Conservation (phyloP, 2,888 invertebrate genomes). For the Toxonevra muliebris region DNA sequence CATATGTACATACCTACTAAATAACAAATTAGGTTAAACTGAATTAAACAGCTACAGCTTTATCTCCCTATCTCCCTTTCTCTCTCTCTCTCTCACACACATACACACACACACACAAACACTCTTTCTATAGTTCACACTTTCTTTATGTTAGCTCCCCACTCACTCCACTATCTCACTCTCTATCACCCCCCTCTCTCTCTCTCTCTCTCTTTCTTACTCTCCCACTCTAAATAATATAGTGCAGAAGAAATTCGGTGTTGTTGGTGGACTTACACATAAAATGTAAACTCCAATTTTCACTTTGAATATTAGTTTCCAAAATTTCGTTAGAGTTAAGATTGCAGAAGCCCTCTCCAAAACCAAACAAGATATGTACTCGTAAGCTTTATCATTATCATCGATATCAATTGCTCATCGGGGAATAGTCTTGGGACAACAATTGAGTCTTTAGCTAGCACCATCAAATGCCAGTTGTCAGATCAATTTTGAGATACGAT, state of each 20-base stretch:
- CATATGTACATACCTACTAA: too few species aligned
- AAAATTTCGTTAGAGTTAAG: constrained; percentile 56
- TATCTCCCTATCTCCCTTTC: not conserved
- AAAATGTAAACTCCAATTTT: constrained; percentile 58
- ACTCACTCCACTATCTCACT: constrained; percentile 2
- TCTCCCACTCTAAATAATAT: constrained; percentile 14
- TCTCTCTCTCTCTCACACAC: too few species aligned
- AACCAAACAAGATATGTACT: constrained; percentile 5
- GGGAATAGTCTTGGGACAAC: too few species aligned
- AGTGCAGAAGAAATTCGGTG: constrained; percentile 40
- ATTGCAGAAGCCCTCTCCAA: constrained; percentile 49
- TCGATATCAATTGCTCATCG: too few species aligned
- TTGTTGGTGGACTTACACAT: constrained; percentile 56
- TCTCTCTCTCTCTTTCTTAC: not conserved
- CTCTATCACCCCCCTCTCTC: constrained; percentile 1
- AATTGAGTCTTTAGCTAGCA: too few species aligned
- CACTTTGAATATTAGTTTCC: constrained; percentile 58
- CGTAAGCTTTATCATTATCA: not conserved
- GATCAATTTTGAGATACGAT: constrained; percentile 59
- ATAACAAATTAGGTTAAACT: too few species aligned
- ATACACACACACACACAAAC: too few species aligned
- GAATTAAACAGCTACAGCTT: not conserved
- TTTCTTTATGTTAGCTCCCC: not conserved
- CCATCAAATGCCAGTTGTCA: constrained; percentile 18
- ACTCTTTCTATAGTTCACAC: not conserved